Evolutionary conservation across 2,113 vertebrate genomes (phyloP), one percentile per base, ranked within the genome.

Genomic region (Calyptomena viridis): DNA sequence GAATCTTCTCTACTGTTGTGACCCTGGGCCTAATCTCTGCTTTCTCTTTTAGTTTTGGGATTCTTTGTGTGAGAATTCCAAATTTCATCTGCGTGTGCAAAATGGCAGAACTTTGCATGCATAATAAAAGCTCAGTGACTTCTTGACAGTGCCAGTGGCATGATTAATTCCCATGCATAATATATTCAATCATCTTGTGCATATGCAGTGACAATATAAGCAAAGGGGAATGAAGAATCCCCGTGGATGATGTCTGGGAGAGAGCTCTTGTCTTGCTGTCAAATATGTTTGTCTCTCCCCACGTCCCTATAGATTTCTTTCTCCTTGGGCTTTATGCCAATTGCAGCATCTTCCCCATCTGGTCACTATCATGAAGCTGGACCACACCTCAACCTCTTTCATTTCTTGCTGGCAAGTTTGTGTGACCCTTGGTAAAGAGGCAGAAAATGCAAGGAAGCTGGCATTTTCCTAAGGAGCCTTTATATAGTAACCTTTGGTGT

Each of bases 161-260:
- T 93, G 85, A 95, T 93, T 93, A 94, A 94, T 95, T 94, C 90
- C 67, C 3, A 4, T 90, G 88, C 82, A 90, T 95, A 96, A 96
- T 90, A 66, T 72, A 93, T 94, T 90, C 96, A 95, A 44, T 83
- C 82, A 76, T 73, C 68, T 82, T 66, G 42, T 93, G 92, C 90
- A 90, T 93, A 83, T 90, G 72, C 55, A 69, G 88, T 90, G 90
- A 83, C 90, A 95, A 46, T 74, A 27, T 60, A 73, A 80, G 90
- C 85, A 66, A 58, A 95, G 46, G 88, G 92, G 75, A 77, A 22
- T 85, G 94, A 85, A 86, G 82, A 46, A 62, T 96, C 90, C 83
- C 82, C 33, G 19, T 88, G 90, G 95, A 53, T 85, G 75, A 23
- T 93, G 75, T 73, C 85, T 86, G 79, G 78, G 82, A 67, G 50